Conservation (phyloP, 2,888 invertebrate genomes). For the Graphium colonna region DNA sequence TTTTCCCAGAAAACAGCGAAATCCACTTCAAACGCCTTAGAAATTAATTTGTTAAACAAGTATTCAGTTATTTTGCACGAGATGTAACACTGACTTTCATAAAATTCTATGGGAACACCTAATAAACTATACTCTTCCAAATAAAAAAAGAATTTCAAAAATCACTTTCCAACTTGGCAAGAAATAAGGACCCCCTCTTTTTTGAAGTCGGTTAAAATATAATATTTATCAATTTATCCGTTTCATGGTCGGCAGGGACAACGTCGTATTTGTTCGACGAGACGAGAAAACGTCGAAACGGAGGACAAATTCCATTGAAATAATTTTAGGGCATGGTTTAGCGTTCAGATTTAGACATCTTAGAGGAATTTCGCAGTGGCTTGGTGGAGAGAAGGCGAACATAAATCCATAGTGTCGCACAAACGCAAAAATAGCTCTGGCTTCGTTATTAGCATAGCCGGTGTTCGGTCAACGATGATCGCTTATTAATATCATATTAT, state of each 20-base stretch:
- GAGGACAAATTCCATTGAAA: background rate
- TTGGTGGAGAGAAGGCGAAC: conserved; percentile 29
- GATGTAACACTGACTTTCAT: too few species aligned
- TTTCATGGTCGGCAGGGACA: background rate
- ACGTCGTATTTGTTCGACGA: background rate
- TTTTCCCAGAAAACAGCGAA: too few species aligned
- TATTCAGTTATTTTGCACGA: too few species aligned
- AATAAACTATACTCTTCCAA: too few species aligned
- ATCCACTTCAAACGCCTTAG: too few species aligned
- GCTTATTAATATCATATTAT: conserved; percentile 40
- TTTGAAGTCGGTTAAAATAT: background rate
- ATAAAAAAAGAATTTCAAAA: too few species aligned
- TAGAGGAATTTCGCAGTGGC: conserved; percentile 25
- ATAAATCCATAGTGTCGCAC: conserved; percentile 37
- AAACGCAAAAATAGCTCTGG: conserved; percentile 31
- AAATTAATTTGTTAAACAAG: too few species aligned
- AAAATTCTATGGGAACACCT: too few species aligned
- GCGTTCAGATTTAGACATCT: conserved; percentile 1
- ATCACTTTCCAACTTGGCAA: background rate
- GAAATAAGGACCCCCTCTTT: too few species aligned
- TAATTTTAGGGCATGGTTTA: background rate
- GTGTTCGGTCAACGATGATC: conserved; percentile 37
- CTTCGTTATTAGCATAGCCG: conserved; percentile 41
- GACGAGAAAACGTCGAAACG: background rate
- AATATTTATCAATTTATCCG: background rate